Evolutionary conservation across 2,797 vertebrate species (phyloP).

Genomic region (Gambelia wislizenii): DNA sequence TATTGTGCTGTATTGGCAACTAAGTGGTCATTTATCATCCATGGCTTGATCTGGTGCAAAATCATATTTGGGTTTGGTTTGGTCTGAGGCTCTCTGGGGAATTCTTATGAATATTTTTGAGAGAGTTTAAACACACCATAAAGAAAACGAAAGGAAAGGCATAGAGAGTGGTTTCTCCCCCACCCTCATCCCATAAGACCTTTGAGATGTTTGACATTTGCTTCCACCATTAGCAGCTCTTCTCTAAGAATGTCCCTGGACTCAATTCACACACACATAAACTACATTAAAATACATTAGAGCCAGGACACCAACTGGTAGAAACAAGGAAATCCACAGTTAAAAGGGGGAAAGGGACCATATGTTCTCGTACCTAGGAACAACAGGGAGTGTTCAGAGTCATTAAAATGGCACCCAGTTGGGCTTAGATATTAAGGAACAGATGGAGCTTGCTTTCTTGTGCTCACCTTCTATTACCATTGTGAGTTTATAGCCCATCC

Average conservation of each 20-base stretch:
- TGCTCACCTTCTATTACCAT: conserved; percentile 77
- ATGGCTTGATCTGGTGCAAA: conserved; percentile 76
- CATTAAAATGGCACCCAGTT: conserved; percentile 86
- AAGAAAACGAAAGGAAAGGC: not conserved
- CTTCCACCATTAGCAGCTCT: conserved; percentile 66
- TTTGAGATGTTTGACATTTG: conserved; percentile 73
- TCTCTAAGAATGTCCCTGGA: conserved; percentile 69
- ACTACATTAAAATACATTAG: conserved; percentile 78
- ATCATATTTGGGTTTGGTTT: conserved; percentile 35
- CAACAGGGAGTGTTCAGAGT: conserved; percentile 83
- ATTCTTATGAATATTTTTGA: conserved; percentile 75
- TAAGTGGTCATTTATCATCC: conserved; percentile 90
- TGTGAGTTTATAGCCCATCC: conserved; percentile 74
- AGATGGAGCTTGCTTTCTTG: conserved; percentile 81
- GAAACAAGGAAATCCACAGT: conserved; percentile 81
- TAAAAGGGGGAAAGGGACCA: conserved; percentile 74
- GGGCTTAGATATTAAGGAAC: conserved; percentile 82
- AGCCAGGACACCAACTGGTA: conserved; percentile 82
- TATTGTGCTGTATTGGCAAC: conserved; percentile 90
- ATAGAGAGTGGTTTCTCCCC: conserved; percentile 34
- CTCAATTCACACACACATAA: conserved; percentile 74
- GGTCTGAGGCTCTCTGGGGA: conserved; percentile 66
- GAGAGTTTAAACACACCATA: conserved; percentile 49
- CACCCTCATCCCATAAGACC: conserved; percentile 10
- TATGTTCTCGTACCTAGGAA: conserved; percentile 82